Evolutionary conservation across 2,888 invertebrate species (phyloP).

Genomic region (Imbricaverruca yamaguchii): DNA sequence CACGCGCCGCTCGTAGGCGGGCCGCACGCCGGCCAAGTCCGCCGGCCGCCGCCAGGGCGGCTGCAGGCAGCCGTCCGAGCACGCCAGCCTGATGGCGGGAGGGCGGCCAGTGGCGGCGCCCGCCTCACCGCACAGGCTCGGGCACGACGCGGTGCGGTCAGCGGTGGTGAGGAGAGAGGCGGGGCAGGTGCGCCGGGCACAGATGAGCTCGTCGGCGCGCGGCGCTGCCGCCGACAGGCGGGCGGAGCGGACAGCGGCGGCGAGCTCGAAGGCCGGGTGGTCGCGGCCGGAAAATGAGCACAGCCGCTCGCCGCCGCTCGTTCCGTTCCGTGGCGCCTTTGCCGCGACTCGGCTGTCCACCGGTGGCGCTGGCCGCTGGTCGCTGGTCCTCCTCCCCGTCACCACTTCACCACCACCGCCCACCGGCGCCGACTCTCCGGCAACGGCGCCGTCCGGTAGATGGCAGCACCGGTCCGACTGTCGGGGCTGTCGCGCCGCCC

Average conservation of each 20-base stretch:
- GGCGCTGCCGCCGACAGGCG: too few relatives aligned
- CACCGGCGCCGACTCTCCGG: too few relatives aligned
- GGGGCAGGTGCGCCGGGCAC: too few relatives aligned
- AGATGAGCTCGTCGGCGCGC: too few relatives aligned
- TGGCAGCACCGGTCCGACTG: too few relatives aligned
- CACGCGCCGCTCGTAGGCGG: not conserved
- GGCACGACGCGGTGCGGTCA: not conserved
- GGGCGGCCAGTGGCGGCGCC: not conserved
- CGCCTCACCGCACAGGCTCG: not conserved
- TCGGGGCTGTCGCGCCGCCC: conserved; percentile 37
- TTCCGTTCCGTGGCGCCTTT: not conserved
- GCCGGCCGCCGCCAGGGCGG: not conserved
- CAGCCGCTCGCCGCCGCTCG: too few relatives aligned
- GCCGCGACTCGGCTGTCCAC: not conserved
- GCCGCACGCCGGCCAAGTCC: not conserved
- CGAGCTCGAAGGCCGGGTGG: too few relatives aligned
- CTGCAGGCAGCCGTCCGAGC: not conserved
- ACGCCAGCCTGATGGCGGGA: not conserved
- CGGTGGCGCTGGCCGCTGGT: conserved; percentile 40
- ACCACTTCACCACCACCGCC: too few relatives aligned
- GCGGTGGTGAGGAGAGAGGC: not conserved
- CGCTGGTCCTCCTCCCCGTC: conserved; percentile 34
- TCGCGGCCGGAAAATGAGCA: too few relatives aligned
- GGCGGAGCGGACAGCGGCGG: conserved; percentile 25
- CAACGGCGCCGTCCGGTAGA: too few relatives aligned